phyloP scores from a whole-genome alignment of 2,797 vertebrate genomes.

The Margarornis squamiger region DNA sequence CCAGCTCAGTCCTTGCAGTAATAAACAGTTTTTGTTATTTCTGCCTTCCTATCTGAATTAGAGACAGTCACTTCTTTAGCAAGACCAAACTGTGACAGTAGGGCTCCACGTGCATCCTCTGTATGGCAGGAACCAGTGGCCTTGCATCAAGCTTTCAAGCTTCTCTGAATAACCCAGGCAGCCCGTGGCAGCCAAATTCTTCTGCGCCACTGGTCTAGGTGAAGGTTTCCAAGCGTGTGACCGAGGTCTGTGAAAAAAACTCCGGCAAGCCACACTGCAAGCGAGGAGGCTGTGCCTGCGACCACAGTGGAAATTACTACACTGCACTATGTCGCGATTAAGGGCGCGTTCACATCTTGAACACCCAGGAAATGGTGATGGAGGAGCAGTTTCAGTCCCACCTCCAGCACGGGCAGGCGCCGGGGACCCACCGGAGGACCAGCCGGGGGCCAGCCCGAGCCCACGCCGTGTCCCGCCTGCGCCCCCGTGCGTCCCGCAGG shows the following conservation, averaged over 20 bases:
- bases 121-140: not conserved
- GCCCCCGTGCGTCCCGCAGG: not conserved
- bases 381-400: no score
- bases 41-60: not conserved
- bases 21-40: not conserved
- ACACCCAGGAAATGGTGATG: rapidly evolving
- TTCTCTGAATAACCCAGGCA: not conserved
- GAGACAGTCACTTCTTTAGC: not conserved
- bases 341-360: not conserved
- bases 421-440: no score
- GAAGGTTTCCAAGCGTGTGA: not conserved
- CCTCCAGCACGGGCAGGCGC: rapidly evolving
- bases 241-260: not conserved
- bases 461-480: not conserved
- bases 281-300: rapidly evolving
- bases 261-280: rapidly evolving
- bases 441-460: not conserved
- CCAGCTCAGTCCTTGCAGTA: not conserved
- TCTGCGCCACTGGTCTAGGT: not conserved
- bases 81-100: not conserved
- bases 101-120: not conserved
- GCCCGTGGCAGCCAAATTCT: not conserved
- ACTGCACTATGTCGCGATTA: not conserved
- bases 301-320: rapidly evolving
- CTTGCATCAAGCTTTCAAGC: not conserved